Conservation (phyloP, 2,113 vertebrate genomes). For the Entomyzon cyanotis region DNA sequence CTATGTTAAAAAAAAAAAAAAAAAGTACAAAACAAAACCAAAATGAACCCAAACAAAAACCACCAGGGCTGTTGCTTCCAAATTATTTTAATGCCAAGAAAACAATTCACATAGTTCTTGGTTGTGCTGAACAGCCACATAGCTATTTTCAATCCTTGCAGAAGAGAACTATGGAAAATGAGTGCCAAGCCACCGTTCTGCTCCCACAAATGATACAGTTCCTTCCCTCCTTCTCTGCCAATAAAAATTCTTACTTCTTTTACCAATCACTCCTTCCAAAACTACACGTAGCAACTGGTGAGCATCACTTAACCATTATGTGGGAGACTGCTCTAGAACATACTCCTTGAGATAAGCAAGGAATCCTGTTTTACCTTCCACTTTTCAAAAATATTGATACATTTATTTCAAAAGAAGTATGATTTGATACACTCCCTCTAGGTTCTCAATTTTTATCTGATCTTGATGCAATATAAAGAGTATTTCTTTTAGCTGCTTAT, state of each 20-base stretch:
- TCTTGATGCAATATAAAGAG: background rate
- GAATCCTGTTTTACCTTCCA: background rate
- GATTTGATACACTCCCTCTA: background rate
- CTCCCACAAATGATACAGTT: background rate
- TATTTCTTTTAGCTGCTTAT: background rate
- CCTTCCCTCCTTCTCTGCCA: background rate
- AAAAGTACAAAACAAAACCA: background rate
- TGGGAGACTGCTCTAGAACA: background rate
- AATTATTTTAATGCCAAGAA: background rate
- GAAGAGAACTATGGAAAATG: background rate
- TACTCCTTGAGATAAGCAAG: background rate
- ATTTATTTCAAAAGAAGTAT: background rate
- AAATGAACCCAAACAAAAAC: background rate
- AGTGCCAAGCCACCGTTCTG: background rate
- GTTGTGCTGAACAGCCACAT: background rate
- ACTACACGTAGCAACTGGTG: background rate
- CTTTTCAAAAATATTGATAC: background rate
- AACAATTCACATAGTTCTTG: background rate
- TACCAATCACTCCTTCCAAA: background rate
- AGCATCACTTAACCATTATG: background rate
- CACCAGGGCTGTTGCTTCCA: background rate
- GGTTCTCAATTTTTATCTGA: background rate
- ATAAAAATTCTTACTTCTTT: background rate
- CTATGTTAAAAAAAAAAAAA: background rate
- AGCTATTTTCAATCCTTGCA: background rate